Evolutionary conservation across 2,797 vertebrate genomes (phyloP), one percentile per base, ranked within the genome.

Genomic region (Parotocinclus haroldoi): DNA sequence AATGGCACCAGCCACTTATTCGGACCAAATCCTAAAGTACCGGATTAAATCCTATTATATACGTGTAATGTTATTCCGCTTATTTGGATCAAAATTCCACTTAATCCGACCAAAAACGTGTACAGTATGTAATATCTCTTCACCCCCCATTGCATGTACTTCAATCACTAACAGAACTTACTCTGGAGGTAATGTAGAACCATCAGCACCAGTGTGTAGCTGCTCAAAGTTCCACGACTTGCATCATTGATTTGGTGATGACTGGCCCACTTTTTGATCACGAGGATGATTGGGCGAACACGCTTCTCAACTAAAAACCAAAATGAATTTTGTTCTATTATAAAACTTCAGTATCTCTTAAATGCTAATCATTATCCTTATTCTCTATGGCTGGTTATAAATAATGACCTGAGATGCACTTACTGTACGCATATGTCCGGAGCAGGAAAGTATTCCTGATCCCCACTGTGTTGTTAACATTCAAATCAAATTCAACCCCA

Each of bases 401-500:
- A 42, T 13, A 49, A 11, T 44, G 37, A 66, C 6, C 1, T 7
- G 7, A 16, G 7, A 11, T 36, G 74, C 67, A 91, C 93, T 88
- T 89, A 99, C 96, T 87, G 72, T 90, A 87, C 80, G 95, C 94
- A 73, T 98, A 99, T 79, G 89, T 90, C 89, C 90, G 93, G 66
- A 99, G 88, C 80, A 99, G 93, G 85, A 99, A 98, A 77, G 97
- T 99, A 83, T 99, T 99, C 85, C 96, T 92, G 91, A 99, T 98
- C 81, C 96, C 95, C 74, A 96, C 93, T 58, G 91, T 85, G 90
- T 96, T 98, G 90, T 98, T 98, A 83, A 98, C 87, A 86, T 99
- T 99, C 88, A 99, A 93, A 88, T 99, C 97, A 79, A 96, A 98
- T 85, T 98, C 94, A 84, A 97, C 85, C 78, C 89, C 86, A 80